Percentiles rank a stretch among this genome's conserved stretches.
Conservation (phyloP, 2,797 vertebrate species). For the Intellagama lesueurii region DNA sequence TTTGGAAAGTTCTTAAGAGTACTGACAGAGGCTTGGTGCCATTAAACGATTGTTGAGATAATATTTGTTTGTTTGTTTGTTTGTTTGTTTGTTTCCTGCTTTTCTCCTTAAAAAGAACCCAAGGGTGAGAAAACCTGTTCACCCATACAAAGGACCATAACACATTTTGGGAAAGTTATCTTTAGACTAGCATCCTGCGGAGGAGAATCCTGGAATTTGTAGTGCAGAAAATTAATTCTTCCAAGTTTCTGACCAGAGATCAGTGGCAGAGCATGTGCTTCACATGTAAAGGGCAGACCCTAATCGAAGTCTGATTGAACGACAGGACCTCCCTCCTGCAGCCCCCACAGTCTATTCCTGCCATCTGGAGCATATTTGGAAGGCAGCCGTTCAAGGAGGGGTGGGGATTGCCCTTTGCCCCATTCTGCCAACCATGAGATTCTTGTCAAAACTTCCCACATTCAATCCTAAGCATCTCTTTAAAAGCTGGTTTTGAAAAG, state of each 20-base stretch:
- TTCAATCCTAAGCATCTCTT: not conserved
- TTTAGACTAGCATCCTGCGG: not conserved
- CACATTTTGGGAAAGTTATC: not conserved
- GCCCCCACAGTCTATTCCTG: not conserved
- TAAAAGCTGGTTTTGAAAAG: no score
- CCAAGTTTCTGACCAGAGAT: not conserved
- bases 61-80: no score
- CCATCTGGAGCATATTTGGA: not conserved
- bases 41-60: not conserved
- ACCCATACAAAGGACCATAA: not conserved
- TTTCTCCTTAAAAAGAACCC: no score
- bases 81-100: no score
- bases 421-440: not conserved
- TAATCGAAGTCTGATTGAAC: not conserved
- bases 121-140: not conserved
- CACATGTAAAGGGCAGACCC: not conserved
- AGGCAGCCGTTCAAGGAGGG: not conserved
- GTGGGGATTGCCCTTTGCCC: not conserved
- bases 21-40: slow-evolving; percentile 14
- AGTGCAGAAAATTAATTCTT: not conserved
- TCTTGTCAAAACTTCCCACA: not conserved
- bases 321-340: not conserved
- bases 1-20: slow-evolving; percentile 12
- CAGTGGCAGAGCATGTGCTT: not conserved
- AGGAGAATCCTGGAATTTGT: not conserved